A percentile compares a stretch with the other conserved stretches of the same genome.
Conservation (phyloP, 2,888 invertebrate genomes). For the Proisotoma minuta region DNA sequence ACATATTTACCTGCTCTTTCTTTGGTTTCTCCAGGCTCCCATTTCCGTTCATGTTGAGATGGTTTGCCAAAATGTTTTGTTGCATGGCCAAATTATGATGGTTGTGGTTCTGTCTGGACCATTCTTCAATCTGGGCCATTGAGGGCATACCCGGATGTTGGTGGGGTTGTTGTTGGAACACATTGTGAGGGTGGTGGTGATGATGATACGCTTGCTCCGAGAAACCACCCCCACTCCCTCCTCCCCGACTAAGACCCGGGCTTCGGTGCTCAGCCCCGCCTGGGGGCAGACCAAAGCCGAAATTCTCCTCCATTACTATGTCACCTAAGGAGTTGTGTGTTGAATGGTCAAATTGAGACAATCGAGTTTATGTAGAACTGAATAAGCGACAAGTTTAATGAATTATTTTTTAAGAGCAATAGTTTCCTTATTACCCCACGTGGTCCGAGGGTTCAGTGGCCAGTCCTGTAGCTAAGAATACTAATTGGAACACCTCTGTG, state of each 20-base stretch:
- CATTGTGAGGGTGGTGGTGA: constrained; percentile 14
- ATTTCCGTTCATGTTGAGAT: constrained; percentile 32
- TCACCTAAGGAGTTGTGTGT: neutral
- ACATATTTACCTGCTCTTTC: constrained; percentile 85
- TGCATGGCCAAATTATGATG: constrained; percentile 27
- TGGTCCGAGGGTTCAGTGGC: neutral
- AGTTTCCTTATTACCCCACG: no score
- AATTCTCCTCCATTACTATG: constrained; percentile 7
- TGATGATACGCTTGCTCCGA: constrained; percentile 17
- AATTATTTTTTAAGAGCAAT: no score
- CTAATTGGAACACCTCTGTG: neutral
- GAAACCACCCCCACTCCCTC: neutral
- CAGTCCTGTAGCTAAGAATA: neutral
- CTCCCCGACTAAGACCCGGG: neutral
- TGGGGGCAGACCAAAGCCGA: neutral
- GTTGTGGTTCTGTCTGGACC: constrained; percentile 21
- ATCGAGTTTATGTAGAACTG: no score
- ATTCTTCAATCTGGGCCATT: constrained; percentile 23
- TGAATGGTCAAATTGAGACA: no score
- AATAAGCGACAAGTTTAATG: no score
- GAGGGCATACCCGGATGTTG: constrained; percentile 17
- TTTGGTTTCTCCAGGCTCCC: constrained; percentile 48
- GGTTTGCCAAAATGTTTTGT: constrained; percentile 36
- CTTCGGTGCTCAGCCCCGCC: constrained; percentile 11
- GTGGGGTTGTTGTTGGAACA: constrained; percentile 24